Conservation (phyloP, 2,888 invertebrate species). For the Amphipyra tragopoginis region DNA sequence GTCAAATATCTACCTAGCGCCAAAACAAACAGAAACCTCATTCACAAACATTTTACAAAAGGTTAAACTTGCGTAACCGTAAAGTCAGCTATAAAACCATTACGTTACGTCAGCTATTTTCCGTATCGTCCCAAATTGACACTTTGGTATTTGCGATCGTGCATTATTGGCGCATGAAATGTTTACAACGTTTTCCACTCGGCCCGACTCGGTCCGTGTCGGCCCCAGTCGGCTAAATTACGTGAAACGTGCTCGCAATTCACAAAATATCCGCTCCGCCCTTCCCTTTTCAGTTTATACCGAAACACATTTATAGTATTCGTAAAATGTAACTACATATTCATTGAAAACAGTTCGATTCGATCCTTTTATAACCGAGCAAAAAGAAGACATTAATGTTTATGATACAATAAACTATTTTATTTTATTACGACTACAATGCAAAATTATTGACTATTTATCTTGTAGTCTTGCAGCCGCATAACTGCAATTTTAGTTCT, state of each 20-base stretch:
- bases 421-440: background rate
- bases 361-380: constrained; percentile 15
- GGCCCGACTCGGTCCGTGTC: constrained; percentile 57
- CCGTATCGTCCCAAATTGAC: constrained; percentile 47
- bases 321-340: constrained; percentile 53
- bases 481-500: background rate
- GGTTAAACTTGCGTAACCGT: constrained; percentile 15
- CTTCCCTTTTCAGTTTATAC: constrained; percentile 53
- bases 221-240: constrained; percentile 72
- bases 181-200: constrained; percentile 85
- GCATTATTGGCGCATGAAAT: constrained; percentile 67
- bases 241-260: constrained; percentile 79
- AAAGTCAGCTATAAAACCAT: constrained; percentile 40
- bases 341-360: constrained; percentile 29
- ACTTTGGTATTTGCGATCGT: constrained; percentile 55
- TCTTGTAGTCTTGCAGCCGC: background rate
- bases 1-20: background rate
- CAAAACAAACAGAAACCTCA: background rate
- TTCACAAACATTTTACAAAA: background rate
- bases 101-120: constrained; percentile 45
- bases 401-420: background rate
- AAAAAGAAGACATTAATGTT: background rate
- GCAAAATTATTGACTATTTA: background rate
- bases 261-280: constrained; percentile 70
- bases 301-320: constrained; percentile 58